A percentile compares a stretch with the other conserved stretches of the same genome.
Evolutionary conservation across 2,888 invertebrate genomes (phyloP).

Genomic region (Candidula unifasciata): DNA sequence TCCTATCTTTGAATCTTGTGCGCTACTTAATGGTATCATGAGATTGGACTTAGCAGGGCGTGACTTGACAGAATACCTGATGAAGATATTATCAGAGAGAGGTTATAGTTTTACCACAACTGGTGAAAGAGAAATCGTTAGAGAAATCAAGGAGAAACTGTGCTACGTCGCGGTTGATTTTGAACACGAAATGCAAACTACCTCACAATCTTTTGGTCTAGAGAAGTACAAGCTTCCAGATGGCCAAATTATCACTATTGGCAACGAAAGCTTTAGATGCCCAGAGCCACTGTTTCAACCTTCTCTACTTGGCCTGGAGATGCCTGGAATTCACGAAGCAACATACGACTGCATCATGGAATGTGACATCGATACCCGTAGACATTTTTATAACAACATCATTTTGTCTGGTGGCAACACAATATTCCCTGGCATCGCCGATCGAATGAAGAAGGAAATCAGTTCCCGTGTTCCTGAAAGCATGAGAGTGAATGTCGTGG

Average conservation of each 20-base stretch:
- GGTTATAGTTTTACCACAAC: constrained; percentile 77
- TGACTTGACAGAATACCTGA: constrained; percentile 72
- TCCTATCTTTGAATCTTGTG: constrained; percentile 85
- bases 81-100: not conserved
- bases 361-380: constrained; percentile 13
- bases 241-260: constrained; percentile 76
- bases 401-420: constrained; percentile 95
- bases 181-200: constrained; percentile 81
- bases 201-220: constrained; percentile 93
- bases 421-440: constrained; percentile 84
- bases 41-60: constrained; percentile 80
- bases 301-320: constrained; percentile 73
- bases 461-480: too few species aligned
- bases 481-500: too few species aligned
- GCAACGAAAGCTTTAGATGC: constrained; percentile 74
- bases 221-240: constrained; percentile 85
- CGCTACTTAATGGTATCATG: constrained; percentile 80
- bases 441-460: too few species aligned
- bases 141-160: constrained; percentile 83
- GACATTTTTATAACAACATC: constrained; percentile 40
- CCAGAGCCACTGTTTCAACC: constrained; percentile 71
- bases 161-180: constrained; percentile 7
- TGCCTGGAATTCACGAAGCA: not conserved
- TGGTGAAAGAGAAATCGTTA: constrained; percentile 95
- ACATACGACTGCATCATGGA: not conserved